phyloP scores from a whole-genome alignment of 2,888 invertebrate genomes.

The Drosophila longiperda region DNA sequence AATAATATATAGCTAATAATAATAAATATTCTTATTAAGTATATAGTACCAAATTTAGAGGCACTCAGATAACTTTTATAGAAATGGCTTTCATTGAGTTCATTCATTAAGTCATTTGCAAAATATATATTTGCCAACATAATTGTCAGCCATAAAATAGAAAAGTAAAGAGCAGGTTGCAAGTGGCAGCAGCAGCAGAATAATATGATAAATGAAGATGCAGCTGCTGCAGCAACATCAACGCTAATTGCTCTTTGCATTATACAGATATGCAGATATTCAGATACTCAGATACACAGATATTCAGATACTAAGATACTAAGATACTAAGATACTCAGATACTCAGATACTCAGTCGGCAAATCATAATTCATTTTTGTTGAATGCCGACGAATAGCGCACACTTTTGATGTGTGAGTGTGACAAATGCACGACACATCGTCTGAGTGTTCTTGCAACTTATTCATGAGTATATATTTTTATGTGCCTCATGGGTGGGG shows the following conservation, averaged over 20 bases:
- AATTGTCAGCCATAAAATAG: constrained; percentile 42
- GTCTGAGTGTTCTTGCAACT: constrained; percentile 32
- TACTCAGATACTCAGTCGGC: constrained; percentile 25
- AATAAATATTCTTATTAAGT: not conserved
- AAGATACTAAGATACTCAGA: constrained; percentile 18
- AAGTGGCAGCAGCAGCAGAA: constrained; percentile 40
- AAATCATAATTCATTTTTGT: constrained; percentile 63
- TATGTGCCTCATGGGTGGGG: constrained; percentile 14
- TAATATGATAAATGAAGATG: constrained; percentile 75
- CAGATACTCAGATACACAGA: constrained; percentile 8
- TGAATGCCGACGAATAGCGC: constrained; percentile 37
- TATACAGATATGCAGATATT: constrained; percentile 21
- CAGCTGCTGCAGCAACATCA: constrained; percentile 81
- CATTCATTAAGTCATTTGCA: constrained; percentile 59
- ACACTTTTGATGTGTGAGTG: constrained; percentile 31
- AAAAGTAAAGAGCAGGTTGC: constrained; percentile 29
- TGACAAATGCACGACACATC: constrained; percentile 41
- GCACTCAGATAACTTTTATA: not conserved
- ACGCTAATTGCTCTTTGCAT: constrained; percentile 76
- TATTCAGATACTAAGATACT: not conserved
- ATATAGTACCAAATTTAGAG: too few species aligned
- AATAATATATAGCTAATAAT: too few species aligned
- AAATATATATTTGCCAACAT: constrained; percentile 52
- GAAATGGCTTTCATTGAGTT: constrained; percentile 20
- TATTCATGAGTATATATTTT: constrained; percentile 43